Base-by-base conservation (phyloP, 1,140 invertebrate species). In the Trachymyrmex septentrionalis region DNA sequence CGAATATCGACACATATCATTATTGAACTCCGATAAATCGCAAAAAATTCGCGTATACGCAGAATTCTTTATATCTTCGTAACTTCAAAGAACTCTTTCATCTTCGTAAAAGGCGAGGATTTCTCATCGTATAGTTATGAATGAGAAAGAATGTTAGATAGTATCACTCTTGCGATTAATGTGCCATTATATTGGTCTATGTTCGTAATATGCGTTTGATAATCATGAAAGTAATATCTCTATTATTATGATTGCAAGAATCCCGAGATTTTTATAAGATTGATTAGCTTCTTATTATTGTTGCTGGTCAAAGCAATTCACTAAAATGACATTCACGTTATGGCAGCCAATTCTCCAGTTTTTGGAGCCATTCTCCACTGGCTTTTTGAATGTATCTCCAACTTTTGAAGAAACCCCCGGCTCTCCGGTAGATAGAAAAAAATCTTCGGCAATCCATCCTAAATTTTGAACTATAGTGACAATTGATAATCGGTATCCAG, bases 11-110 rank as follows among this genome's bases (percentile, higher is more conserved):
- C 16, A 48, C 55, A 19, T 59, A 53, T 84, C 55, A 61, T 75
- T 75, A 63, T 63, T 6, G 24, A 38, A 57, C 6, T 57, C n/a
- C 27, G 50, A 81, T 71, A 27, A 71, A 44, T 81, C 30, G 67
- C 12, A 44, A 67, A n/a, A 69, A 50, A 81, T 59, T 81, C 24
- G 14, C n/a, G 14, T 10, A n/a, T 21, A 14, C 50, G 19, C 12
- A 24, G 21, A 59, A 21, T 4, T 34, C 30, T 75, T 76, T 24
- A 12, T 38, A 9, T 19, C 7, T 7, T 38, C 21, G n/a, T 5
- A 34, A 66, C 7, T 66, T 34, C 16, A 0, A 19, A 64, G 2
- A 3, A 30, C 6, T 57, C 2, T 21, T 55, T 73, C 4, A 12
- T 14, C 10, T 30, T 57, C 24, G 7, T 3, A 27, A 53, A 21